Evolutionary conservation across 2,888 invertebrate genomes (phyloP).

Genomic region (Mesorhabditis belari): DNA sequence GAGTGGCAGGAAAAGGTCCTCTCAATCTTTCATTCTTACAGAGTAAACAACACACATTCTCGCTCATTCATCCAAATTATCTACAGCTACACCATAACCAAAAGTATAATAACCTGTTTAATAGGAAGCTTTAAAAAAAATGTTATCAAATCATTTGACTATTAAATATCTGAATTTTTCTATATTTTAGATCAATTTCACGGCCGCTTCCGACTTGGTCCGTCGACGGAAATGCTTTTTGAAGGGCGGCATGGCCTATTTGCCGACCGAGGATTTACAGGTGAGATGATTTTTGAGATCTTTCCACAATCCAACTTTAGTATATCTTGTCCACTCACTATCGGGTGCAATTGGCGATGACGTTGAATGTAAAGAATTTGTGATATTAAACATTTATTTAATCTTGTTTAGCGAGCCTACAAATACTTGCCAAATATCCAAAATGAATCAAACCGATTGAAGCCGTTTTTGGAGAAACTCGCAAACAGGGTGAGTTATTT

Average conservation of each 20-base stretch:
- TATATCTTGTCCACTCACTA: conserved; percentile 68
- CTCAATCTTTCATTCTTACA: no score
- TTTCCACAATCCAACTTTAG: conserved; percentile 70
- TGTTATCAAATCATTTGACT: no score
- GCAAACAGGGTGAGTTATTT: conserved; percentile 63
- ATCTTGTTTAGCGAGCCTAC: conserved; percentile 61
- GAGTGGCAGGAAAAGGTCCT: no score
- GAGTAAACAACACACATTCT: no score
- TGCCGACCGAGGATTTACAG: conserved; percentile 72
- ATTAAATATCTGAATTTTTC: neutral
- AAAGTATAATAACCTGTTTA: no score
- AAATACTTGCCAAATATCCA: conserved; percentile 70
- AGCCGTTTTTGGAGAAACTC: conserved; percentile 67
- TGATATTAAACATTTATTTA: neutral
- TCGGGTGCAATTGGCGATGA: conserved; percentile 65
- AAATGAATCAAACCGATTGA: conserved; percentile 72
- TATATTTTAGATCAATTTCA: conserved; percentile 62
- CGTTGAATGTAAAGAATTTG: conserved; percentile 32
- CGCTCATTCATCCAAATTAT: no score
- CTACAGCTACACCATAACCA: no score
- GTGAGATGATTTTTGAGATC: neutral
- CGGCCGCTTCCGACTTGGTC: conserved; percentile 78
- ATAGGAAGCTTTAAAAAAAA: no score
- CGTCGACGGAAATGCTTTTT: conserved; percentile 72
- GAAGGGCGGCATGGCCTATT: conserved; percentile 75